These are phyloP conservation scores for Polietes domitor DNA, from an alignment of 2,888 invertebrate species.

Conservation along the genomic window DNA sequence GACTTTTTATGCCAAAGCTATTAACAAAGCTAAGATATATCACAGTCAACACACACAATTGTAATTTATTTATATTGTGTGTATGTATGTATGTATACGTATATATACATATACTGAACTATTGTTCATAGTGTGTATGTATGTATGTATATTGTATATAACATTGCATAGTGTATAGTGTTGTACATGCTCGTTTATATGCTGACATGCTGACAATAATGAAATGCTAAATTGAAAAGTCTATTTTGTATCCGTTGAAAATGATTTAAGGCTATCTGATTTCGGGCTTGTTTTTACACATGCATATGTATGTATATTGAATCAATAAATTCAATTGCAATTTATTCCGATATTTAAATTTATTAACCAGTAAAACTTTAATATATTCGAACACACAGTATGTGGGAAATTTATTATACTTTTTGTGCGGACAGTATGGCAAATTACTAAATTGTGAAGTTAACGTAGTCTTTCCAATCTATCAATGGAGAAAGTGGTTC, in stretches of 20 bases:
- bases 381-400: not conserved
- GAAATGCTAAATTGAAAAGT: constrained; percentile 49
- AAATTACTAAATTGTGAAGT: too few relatives aligned
- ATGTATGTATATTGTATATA: not conserved
- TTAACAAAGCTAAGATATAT: constrained; percentile 51
- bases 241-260: constrained; percentile 44
- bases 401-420: not conserved
- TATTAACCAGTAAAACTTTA: constrained; percentile 21
- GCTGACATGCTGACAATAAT: constrained; percentile 40
- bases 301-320: constrained; percentile 22
- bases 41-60: constrained; percentile 3
- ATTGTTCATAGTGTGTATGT: not conserved
- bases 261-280: constrained; percentile 42
- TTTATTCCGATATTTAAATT: constrained; percentile 31
- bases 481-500: too few relatives aligned
- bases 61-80: constrained; percentile 28
- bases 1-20: constrained; percentile 51
- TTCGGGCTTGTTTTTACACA: constrained; percentile 6
- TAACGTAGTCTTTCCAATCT: too few relatives aligned
- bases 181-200: constrained; percentile 10
- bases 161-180: not conserved
- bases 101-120: too few relatives aligned
- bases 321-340: constrained; percentile 39
- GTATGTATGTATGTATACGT: not conserved
- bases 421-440: not conserved